These are phyloP conservation scores for Pseudomyrmex dendroicus DNA, from an alignment of 1,140 invertebrate species.

Conservation along the genomic window DNA sequence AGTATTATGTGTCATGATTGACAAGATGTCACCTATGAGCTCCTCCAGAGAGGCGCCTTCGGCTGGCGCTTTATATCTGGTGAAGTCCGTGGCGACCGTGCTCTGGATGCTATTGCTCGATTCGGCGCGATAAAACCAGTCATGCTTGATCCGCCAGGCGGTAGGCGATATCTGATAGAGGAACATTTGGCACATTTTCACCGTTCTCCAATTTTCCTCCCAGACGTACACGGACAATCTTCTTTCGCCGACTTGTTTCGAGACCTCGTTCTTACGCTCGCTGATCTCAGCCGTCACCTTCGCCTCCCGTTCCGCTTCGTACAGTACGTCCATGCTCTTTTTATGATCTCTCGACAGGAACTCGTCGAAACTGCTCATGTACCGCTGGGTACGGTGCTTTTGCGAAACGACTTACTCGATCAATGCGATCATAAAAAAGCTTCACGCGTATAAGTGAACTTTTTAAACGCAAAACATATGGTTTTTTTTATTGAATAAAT, in stretches of 20 bases:
- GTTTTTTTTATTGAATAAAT: neutral
- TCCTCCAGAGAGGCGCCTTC: constrained; percentile 81
- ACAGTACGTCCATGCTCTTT: constrained; percentile 86
- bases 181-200: constrained; percentile 88
- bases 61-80: constrained; percentile 80
- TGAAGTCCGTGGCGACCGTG: constrained; percentile 65
- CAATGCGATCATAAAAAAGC: neutral
- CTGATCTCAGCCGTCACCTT: constrained; percentile 84
- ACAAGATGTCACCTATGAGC: constrained; percentile 80
- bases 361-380: constrained; percentile 87
- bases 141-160: constrained; percentile 85
- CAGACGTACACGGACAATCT: constrained; percentile 87
- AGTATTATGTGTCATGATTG: too few species aligned
- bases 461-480: neutral
- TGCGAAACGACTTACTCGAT: neutral
- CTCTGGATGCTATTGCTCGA: constrained; percentile 29
- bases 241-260: constrained; percentile 81
- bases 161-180: constrained; percentile 87
- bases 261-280: constrained; percentile 79
- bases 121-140: constrained; percentile 72
- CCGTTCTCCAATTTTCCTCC: constrained; percentile 87
- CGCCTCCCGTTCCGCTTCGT: constrained; percentile 84
- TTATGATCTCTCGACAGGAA: constrained; percentile 88
- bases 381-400: constrained; percentile 82
- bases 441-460: neutral